These are phyloP conservation scores for Rhinogobius similis DNA, from an alignment of 2,113 vertebrate species.

Conservation along the genomic window DNA sequence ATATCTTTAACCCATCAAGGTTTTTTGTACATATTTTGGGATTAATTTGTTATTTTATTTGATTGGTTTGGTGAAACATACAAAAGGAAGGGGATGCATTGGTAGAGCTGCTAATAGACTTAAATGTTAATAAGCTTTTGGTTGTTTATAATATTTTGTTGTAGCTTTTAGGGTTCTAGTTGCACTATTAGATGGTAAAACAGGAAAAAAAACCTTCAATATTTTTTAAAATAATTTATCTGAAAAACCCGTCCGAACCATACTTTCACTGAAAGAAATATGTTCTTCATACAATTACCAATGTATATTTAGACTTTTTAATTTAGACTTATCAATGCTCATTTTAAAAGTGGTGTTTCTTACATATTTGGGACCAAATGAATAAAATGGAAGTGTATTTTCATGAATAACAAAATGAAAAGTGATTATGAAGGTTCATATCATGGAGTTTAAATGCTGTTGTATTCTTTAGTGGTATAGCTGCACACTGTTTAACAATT, in stretches of 20 bases:
- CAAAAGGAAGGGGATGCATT: constrained; percentile 15
- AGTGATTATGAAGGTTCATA: neutral
- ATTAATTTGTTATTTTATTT: neutral
- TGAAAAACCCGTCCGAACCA: neutral
- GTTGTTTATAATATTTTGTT: constrained; percentile 2
- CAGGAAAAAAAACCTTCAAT: constrained; percentile 1
- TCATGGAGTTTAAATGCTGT: neutral
- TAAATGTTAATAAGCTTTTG: neutral
- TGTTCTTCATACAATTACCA: neutral
- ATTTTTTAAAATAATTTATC: constrained; percentile 10
- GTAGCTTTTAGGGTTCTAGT: constrained; percentile 16
- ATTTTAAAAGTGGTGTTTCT: constrained; percentile 14
- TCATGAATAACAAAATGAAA: neutral
- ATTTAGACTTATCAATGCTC: neutral
- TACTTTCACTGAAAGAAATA: neutral
- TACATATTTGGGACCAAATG: neutral
- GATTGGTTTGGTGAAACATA: constrained; percentile 1
- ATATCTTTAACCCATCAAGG: neutral
- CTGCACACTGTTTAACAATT: constrained; percentile 20
- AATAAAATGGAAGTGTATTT: neutral
- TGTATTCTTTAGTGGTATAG: constrained; percentile 10
- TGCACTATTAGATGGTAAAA: constrained; percentile 20
- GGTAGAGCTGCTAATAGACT: constrained; percentile 35
- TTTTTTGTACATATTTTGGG: neutral
- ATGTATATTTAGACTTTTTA: neutral